These are phyloP conservation scores for Trichosurus vulpecula DNA, from an alignment of 2,797 vertebrate genomes.

Conservation along the genomic window DNA sequence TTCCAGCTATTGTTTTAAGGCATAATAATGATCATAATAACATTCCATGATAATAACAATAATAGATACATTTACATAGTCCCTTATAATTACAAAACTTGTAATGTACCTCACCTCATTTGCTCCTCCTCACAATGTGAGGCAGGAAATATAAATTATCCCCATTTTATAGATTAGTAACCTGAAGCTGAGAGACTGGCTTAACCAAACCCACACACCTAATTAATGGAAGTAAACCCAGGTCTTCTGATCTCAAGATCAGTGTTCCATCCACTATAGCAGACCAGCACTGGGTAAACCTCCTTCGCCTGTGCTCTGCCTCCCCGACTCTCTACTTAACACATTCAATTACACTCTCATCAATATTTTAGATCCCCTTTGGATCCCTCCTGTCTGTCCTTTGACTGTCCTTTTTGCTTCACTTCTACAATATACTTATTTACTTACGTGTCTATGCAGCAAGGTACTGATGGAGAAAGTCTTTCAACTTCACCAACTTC, in stretches of 20 bases:
- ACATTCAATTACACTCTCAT: neutral
- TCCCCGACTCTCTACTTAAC: neutral
- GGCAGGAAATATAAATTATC: neutral
- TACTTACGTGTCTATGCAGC: neutral
- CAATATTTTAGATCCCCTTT: neutral
- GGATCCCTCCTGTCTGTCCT: neutral
- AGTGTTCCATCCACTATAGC: neutral
- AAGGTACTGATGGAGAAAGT: neutral
- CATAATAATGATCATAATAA: neutral
- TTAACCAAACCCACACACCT: neutral
- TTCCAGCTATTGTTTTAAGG: neutral
- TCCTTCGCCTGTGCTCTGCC: neutral
- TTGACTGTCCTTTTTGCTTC: neutral
- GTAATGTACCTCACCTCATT: neutral
- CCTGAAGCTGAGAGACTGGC: neutral
- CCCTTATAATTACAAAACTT: neutral
- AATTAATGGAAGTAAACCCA: neutral
- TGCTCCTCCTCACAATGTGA: neutral
- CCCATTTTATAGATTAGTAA: neutral
- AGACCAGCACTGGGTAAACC: neutral
- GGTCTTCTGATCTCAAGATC: neutral
- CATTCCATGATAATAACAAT: neutral
- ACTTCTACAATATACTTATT: neutral
- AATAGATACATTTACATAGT: neutral
- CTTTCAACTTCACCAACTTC: neutral